Conservation (phyloP, 2,113 vertebrate genomes). For the Eublepharis macularius region DNA sequence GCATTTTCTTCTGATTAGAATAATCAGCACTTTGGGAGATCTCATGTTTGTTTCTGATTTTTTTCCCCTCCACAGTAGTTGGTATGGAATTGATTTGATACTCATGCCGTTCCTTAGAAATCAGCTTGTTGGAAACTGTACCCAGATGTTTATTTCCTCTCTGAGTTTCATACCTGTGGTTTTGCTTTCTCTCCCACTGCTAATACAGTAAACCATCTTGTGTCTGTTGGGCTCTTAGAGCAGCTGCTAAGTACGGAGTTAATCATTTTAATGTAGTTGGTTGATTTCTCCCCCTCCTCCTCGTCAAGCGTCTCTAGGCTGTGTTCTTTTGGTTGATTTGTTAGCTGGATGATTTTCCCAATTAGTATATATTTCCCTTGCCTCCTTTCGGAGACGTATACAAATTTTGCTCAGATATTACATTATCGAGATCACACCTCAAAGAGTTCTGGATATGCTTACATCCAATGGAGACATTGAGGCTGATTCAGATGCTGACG, state of each 20-base stretch:
- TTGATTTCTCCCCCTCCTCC: background rate
- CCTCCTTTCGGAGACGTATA: background rate
- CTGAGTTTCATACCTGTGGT: conserved; percentile 2
- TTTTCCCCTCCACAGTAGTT: conserved; percentile 29
- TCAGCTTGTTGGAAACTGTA: background rate
- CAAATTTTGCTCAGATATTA: background rate
- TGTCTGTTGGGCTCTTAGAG: conserved; percentile 15
- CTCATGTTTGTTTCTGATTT: conserved; percentile 37
- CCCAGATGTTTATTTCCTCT: conserved; percentile 1
- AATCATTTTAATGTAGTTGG: conserved; percentile 1
- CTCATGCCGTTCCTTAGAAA: conserved; percentile 13
- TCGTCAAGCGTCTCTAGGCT: background rate
- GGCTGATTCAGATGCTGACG: background rate
- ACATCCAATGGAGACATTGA: background rate
- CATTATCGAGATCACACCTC: background rate
- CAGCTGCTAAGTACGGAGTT: background rate
- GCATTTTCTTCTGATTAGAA: conserved; percentile 57
- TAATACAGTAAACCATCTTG: background rate
- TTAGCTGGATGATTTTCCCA: background rate
- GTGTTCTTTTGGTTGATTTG: background rate
- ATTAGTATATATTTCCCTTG: conserved; percentile 16
- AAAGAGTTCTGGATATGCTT: background rate
- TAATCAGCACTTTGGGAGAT: conserved; percentile 43
- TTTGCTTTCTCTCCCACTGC: conserved; percentile 21
- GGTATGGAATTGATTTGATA: background rate